These are phyloP conservation scores for Platycheirus albimanus DNA, from an alignment of 2,888 invertebrate genomes.

Conservation along the genomic window DNA sequence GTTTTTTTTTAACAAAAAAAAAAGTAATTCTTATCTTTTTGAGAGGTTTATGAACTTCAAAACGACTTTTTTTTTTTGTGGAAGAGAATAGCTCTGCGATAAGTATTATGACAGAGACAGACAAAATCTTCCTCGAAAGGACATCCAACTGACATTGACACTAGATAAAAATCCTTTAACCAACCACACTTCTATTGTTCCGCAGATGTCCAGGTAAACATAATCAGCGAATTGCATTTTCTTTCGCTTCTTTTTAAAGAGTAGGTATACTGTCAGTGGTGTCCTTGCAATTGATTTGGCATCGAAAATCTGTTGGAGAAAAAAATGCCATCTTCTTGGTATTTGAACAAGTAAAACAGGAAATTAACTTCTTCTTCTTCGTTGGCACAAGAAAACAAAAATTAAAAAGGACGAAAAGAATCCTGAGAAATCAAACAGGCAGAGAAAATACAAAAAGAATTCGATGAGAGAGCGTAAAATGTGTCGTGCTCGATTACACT, in stretches of 20 bases:
- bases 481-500: constrained; percentile 71
- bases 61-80: constrained; percentile 9
- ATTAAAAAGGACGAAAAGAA: constrained; percentile 56
- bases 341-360: constrained; percentile 58
- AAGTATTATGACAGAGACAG: constrained; percentile 28
- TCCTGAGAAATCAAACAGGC: constrained; percentile 48
- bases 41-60: constrained; percentile 20
- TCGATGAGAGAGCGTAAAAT: constrained; percentile 43
- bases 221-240: constrained; percentile 70
- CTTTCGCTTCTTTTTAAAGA: neutral
- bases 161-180: constrained; percentile 68
- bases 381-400: constrained; percentile 49
- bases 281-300: constrained; percentile 61
- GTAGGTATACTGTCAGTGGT: too few species aligned
- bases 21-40: constrained; percentile 39
- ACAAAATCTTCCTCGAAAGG: constrained; percentile 21
- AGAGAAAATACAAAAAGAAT: constrained; percentile 56
- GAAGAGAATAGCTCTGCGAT: constrained; percentile 31
- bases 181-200: constrained; percentile 53
- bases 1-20: constrained; percentile 56
- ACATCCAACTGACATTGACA: constrained; percentile 56
- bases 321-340: constrained; percentile 1
- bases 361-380: constrained; percentile 71
- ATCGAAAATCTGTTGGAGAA: constrained; percentile 7
- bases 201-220: constrained; percentile 41